Conservation (phyloP, 2,888 invertebrate species). For the Epinotia brunnichana region DNA sequence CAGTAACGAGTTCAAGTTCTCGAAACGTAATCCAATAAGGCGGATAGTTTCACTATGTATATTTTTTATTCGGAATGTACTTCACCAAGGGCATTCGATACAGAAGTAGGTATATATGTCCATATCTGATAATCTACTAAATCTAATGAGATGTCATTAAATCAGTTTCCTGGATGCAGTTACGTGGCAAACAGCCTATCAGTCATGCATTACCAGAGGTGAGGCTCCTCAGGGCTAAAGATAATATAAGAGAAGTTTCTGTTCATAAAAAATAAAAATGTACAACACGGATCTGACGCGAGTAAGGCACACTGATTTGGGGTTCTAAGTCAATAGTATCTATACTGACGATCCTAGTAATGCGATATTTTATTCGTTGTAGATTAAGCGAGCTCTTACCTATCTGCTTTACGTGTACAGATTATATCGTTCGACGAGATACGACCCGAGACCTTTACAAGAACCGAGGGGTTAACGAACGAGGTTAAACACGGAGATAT, state of each 20-base stretch:
- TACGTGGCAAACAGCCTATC: background rate
- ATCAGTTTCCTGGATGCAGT: background rate
- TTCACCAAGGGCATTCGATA: background rate
- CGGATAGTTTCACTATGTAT: constrained; percentile 1
- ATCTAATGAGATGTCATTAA: background rate
- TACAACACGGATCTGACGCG: background rate
- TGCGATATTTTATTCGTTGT: background rate
- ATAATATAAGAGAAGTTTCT: background rate
- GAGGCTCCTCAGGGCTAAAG: background rate
- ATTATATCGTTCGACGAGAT: background rate
- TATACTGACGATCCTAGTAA: background rate
- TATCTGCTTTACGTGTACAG: constrained; percentile 7
- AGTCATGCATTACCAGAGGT: no score
- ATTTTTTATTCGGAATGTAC: background rate
- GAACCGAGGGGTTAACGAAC: constrained; percentile 23
- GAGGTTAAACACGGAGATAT: constrained; percentile 10
- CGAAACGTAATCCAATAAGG: constrained; percentile 12
- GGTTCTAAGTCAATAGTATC: background rate
- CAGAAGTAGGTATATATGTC: background rate
- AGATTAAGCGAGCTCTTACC: constrained; percentile 9
- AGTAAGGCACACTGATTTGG: background rate
- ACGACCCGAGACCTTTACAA: constrained; percentile 22
- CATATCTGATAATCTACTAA: background rate
- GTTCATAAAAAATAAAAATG: background rate
- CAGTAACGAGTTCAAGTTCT: constrained; percentile 29